These are phyloP conservation scores for Tetanocera ferruginea DNA, from an alignment of 2,888 invertebrate species.

Conservation along the genomic window DNA sequence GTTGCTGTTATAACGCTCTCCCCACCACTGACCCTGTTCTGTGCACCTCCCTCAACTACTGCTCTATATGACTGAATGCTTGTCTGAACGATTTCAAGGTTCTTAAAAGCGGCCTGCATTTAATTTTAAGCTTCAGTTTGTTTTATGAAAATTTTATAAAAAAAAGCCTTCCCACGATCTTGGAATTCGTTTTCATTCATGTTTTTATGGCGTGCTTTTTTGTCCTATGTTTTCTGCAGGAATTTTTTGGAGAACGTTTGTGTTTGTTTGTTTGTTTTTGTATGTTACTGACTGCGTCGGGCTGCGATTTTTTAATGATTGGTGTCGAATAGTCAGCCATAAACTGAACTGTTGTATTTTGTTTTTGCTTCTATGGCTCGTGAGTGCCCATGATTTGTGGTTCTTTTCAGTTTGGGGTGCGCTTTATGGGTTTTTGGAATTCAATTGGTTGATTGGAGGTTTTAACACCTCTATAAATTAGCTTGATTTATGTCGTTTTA, in stretches of 20 bases:
- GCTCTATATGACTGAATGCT: neutral
- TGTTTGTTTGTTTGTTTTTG: neutral
- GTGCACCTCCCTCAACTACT: too few species aligned
- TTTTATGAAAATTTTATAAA: neutral
- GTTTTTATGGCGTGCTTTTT: neutral
- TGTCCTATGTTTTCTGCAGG: neutral
- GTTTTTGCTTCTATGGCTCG: neutral
- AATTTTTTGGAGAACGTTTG: neutral
- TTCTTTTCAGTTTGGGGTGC: too few species aligned
- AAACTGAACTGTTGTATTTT: too few species aligned
- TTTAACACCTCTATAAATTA: too few species aligned
- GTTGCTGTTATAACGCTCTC: too few species aligned
- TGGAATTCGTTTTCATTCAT: slow-evolving; percentile 37
- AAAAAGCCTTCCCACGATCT: slow-evolving; percentile 50
- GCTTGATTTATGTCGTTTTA: too few species aligned
- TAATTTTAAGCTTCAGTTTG: neutral
- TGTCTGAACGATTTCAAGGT: neutral
- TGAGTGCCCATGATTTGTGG: too few species aligned
- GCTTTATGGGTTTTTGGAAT: too few species aligned
- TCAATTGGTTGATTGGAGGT: too few species aligned
- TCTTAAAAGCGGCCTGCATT: neutral
- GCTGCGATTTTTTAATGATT: neutral
- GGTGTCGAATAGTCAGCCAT: neutral
- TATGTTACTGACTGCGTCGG: neutral
- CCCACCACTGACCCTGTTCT: too few species aligned